These are phyloP conservation scores for Tenthredo distinguenda DNA, from an alignment of 2,888 invertebrate species.

Conservation along the genomic window DNA sequence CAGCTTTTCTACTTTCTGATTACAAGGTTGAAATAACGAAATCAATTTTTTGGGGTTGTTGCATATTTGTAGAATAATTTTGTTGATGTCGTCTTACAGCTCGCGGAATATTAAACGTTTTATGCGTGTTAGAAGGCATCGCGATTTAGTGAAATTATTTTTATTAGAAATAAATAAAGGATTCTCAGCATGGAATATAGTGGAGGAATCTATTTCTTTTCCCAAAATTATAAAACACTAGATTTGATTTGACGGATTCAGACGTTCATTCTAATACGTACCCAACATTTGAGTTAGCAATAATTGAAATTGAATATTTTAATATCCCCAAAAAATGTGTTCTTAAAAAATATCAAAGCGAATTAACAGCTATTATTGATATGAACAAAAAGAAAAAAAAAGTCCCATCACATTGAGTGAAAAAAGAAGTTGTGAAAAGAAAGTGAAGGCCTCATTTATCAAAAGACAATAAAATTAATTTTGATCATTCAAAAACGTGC, in stretches of 20 bases:
- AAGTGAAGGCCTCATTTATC: conserved; percentile 9
- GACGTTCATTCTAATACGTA: background rate
- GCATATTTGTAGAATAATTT: background rate
- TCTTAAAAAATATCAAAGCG: background rate
- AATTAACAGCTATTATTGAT: background rate
- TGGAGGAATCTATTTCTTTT: background rate
- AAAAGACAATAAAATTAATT: background rate
- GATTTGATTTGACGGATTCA: background rate
- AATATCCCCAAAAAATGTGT: background rate
- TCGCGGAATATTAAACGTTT: background rate
- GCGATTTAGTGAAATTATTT: background rate
- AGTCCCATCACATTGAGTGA: background rate
- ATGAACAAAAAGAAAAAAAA: background rate
- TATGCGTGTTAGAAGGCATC: background rate
- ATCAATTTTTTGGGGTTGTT: background rate
- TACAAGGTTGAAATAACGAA: background rate
- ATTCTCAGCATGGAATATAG: background rate
- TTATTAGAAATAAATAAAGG: background rate
- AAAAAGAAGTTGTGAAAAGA: conserved; percentile 24
- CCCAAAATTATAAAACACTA: background rate
- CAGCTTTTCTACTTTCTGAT: background rate
- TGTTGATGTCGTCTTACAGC: background rate
- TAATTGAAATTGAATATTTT: background rate
- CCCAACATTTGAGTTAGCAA: background rate
- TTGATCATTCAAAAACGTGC: conserved; percentile 49